Evolutionary conservation across 2,888 invertebrate genomes (phyloP).

Genomic region (Aporophyla lueneburgensis): DNA sequence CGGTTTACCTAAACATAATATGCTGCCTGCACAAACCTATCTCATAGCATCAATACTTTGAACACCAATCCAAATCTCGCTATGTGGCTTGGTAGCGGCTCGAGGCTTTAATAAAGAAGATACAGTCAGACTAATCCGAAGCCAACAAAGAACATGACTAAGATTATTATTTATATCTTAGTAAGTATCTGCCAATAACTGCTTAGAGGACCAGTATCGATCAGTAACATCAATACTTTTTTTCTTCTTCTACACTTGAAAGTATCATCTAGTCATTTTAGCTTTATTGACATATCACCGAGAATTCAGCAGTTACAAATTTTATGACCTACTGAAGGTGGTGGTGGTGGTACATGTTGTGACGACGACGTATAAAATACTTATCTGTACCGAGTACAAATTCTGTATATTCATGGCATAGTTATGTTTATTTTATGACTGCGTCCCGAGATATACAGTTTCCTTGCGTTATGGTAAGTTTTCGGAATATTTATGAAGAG

Average conservation of each 20-base stretch:
- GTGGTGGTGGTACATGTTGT: conserved; percentile 5
- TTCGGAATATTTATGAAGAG: neutral
- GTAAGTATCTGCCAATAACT: conserved; percentile 1
- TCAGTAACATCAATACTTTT: conserved; percentile 26
- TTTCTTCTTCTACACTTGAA: conserved; percentile 5
- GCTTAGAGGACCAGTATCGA: neutral
- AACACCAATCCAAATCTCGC: conserved; percentile 11
- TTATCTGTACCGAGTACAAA: conserved; percentile 29
- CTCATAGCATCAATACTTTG: conserved; percentile 2
- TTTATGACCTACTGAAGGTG: conserved; percentile 24
- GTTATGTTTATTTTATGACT: conserved; percentile 25
- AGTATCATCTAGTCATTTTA: neutral
- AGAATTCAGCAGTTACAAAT: neutral
- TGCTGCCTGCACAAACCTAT: neutral
- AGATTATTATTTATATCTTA: neutral
- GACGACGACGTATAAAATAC: conserved; percentile 8
- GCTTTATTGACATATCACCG: conserved; percentile 15
- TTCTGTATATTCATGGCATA: conserved; percentile 28
- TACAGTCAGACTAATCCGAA: conserved; percentile 5
- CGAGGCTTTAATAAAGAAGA: neutral
- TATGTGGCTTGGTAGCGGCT: neutral
- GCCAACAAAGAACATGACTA: conserved; percentile 3
- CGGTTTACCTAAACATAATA: neutral
- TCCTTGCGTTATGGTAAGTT: neutral
- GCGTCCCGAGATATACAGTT: neutral